Evolutionary conservation across 2,113 vertebrate genomes (phyloP).

Genomic region (Brienomyrus brachyistius): DNA sequence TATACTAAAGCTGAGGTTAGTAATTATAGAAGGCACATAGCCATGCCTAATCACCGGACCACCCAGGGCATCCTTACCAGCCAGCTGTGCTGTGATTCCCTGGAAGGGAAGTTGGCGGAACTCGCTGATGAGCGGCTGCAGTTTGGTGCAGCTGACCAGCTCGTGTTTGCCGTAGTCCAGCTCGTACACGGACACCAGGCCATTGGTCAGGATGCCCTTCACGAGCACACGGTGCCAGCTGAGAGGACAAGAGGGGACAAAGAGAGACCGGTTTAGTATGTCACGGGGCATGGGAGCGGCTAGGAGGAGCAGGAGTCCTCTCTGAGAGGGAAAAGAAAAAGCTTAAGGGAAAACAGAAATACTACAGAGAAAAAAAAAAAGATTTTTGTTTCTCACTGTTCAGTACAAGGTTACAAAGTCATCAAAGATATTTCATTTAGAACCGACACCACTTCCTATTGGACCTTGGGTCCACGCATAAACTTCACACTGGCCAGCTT

Average conservation of each 20-base stretch:
- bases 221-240: conserved; percentile 88
- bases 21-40: neutral
- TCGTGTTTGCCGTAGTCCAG: conserved; percentile 87
- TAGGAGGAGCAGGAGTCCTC: neutral
- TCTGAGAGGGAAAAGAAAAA: neutral
- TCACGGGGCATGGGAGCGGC: neutral
- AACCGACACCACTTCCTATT: neutral
- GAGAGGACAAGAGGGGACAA: neutral
- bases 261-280: neutral
- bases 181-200: conserved; percentile 78
- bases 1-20: neutral
- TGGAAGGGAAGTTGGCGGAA: conserved; percentile 89
- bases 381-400: neutral
- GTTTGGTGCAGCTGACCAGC: conserved; percentile 61
- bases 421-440: neutral
- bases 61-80: conserved; percentile 61
- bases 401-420: neutral
- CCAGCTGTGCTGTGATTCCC: conserved; percentile 78
- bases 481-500: neutral
- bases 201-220: conserved; percentile 75
- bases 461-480: neutral
- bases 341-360: neutral
- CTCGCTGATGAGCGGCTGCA: conserved; percentile 66
- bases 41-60: neutral
- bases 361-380: neutral